Percentiles rank a stretch among this genome's conserved stretches.
Conservation (phyloP, 2,797 vertebrate genomes). For the Eupleurogrammus muticus region DNA sequence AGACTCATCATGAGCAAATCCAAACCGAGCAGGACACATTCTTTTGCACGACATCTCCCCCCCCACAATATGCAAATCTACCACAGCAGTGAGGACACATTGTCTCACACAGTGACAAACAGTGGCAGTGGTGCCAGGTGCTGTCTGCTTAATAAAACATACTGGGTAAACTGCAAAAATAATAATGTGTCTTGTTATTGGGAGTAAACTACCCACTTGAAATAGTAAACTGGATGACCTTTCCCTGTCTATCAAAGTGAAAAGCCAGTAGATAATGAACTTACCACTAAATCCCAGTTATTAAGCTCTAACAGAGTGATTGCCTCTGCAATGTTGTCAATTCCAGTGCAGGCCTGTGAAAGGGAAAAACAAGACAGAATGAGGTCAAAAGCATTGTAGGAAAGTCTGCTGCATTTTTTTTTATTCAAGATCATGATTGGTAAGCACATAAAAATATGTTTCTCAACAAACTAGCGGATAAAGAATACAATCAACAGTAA, state of each 20-base stretch:
- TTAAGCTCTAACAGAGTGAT: constrained; percentile 99
- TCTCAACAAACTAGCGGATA: background rate
- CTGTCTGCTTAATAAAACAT: background rate
- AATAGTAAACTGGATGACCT: constrained; percentile 22
- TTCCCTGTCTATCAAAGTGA: constrained; percentile 33
- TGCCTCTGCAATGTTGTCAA: constrained; percentile 99
- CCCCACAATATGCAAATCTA: background rate
- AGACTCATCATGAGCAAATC: constrained; percentile 49
- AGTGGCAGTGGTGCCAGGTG: background rate
- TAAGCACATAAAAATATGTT: background rate
- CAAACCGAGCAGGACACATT: constrained; percentile 33
- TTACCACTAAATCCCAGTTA: constrained; percentile 99
- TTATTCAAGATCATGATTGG: background rate
- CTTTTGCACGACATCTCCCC: constrained; percentile 12
- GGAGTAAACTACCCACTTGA: constrained; percentile 34
- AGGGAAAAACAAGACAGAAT: constrained; percentile 32
- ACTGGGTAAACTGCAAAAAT: constrained; percentile 6
- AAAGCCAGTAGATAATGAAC: constrained; percentile 76
- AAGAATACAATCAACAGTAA: background rate
- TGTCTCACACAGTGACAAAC: background rate
- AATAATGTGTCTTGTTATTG: constrained; percentile 8
- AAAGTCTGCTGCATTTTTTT: constrained; percentile 9
- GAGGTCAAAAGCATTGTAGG: background rate
- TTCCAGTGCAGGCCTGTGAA: constrained; percentile 97
- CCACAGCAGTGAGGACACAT: constrained; percentile 1